Evolutionary conservation across 2,888 invertebrate genomes (phyloP).

Genomic region (Amitus sp.): DNA sequence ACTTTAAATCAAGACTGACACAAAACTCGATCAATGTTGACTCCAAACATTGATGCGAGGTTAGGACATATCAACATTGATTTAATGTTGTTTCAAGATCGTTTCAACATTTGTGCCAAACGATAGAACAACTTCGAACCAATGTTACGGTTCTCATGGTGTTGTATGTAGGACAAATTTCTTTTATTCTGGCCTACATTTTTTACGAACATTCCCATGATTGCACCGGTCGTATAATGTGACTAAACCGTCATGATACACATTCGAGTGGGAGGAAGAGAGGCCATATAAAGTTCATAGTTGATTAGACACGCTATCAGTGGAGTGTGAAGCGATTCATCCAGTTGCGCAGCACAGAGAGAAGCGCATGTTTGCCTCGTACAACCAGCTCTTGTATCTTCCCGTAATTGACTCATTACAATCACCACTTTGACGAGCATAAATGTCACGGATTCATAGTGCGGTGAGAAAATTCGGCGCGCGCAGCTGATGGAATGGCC

Average conservation of each 20-base stretch:
- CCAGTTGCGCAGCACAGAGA: conserved; percentile 47
- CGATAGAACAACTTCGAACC: too few species aligned
- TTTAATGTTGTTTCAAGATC: too few species aligned
- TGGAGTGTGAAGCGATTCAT: conserved; percentile 55
- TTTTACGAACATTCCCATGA: conserved; percentile 1
- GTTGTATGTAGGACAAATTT: too few species aligned
- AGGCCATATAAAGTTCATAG: conserved; percentile 45
- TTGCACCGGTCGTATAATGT: conserved; percentile 25
- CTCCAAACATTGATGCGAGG: too few species aligned
- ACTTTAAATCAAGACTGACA: too few species aligned
- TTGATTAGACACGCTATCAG: conserved; percentile 55
- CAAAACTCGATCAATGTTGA: too few species aligned
- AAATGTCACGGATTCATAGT: background rate
- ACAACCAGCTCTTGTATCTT: conserved; percentile 12
- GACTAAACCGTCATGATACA: conserved; percentile 24
- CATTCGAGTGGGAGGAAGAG: conserved; percentile 27
- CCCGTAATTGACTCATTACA: conserved; percentile 4
- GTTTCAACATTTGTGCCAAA: too few species aligned
- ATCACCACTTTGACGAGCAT: background rate
- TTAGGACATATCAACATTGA: too few species aligned
- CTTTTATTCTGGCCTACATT: too few species aligned
- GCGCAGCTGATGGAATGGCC: background rate
- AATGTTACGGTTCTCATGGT: too few species aligned
- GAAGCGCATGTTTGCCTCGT: conserved; percentile 15
- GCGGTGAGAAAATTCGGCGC: background rate